These are phyloP conservation scores for Hydrolagus colliei DNA, from an alignment of 2,797 vertebrate species.

Conservation along the genomic window DNA sequence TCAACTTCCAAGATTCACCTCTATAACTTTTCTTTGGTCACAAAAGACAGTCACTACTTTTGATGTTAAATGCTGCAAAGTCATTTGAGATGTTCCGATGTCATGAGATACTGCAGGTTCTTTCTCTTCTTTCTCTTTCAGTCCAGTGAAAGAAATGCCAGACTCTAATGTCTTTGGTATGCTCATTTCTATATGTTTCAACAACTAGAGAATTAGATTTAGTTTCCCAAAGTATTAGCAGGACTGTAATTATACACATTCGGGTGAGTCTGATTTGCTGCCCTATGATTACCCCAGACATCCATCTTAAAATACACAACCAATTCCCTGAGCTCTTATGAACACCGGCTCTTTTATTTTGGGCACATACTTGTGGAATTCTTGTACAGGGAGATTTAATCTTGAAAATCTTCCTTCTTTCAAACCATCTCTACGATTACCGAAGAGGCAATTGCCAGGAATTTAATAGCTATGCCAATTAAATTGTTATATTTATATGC, in stretches of 20 bases:
- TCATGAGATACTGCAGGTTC: too few relatives aligned
- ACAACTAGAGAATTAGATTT: neutral
- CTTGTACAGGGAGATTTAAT: neutral
- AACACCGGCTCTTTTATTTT: constrained; percentile 1
- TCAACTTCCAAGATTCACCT: too few relatives aligned
- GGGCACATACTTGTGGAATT: neutral
- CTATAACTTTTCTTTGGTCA: too few relatives aligned
- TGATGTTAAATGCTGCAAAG: too few relatives aligned
- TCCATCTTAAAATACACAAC: neutral
- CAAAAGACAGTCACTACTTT: too few relatives aligned
- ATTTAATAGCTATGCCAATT: neutral
- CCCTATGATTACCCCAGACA: neutral
- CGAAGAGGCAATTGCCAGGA: neutral
- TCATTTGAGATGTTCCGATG: too few relatives aligned
- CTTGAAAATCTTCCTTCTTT: neutral
- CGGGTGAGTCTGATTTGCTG: neutral
- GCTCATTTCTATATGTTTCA: neutral
- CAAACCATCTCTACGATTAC: neutral
- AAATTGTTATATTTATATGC: neutral
- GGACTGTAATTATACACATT: neutral
- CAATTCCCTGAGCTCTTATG: neutral
- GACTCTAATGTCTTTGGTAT: neutral
- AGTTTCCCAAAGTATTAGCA: neutral
- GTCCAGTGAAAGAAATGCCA: neutral
- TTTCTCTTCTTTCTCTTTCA: too few relatives aligned